Conservation (phyloP, 1,140 invertebrate species). For the Pararge aegeria region DNA sequence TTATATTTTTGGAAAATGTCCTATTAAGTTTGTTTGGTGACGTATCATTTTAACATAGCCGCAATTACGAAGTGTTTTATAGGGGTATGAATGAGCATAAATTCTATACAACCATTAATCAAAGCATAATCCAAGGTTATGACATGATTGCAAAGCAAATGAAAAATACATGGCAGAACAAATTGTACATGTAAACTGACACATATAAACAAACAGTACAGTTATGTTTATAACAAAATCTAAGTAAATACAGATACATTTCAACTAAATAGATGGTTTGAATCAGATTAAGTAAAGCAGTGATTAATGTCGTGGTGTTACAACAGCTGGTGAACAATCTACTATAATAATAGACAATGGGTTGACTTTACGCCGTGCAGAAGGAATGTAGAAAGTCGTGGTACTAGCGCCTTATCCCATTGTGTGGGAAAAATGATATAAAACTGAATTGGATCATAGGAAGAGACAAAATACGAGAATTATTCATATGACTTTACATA, state of each 20-base stretch:
- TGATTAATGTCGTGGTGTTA: slow-evolving; percentile 35
- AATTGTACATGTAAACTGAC: slow-evolving; percentile 22
- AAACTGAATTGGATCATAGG: background rate
- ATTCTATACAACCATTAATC: slow-evolving; percentile 21
- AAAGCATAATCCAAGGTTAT: slow-evolving; percentile 20
- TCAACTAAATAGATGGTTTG: slow-evolving; percentile 9
- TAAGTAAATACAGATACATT: background rate
- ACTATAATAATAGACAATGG: slow-evolving; percentile 59
- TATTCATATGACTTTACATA: background rate
- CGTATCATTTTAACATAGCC: background rate
- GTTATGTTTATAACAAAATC: background rate
- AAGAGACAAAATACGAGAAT: background rate
- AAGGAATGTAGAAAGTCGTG: slow-evolving; percentile 41
- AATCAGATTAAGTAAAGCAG: slow-evolving; percentile 7
- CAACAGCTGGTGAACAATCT: slow-evolving; percentile 37
- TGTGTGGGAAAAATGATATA: background rate
- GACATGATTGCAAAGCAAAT: slow-evolving; percentile 24
- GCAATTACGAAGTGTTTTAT: background rate
- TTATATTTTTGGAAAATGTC: background rate
- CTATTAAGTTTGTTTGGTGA: background rate
- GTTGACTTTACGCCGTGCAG: slow-evolving; percentile 67
- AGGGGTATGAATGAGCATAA: slow-evolving; percentile 4
- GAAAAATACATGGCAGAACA: slow-evolving; percentile 24
- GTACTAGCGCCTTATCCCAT: slow-evolving; percentile 28
- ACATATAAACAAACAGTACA: slow-evolving; percentile 30